phyloP scores from a whole-genome alignment of 1,140 invertebrate species.

The Camponotus pennsylvanicus region DNA sequence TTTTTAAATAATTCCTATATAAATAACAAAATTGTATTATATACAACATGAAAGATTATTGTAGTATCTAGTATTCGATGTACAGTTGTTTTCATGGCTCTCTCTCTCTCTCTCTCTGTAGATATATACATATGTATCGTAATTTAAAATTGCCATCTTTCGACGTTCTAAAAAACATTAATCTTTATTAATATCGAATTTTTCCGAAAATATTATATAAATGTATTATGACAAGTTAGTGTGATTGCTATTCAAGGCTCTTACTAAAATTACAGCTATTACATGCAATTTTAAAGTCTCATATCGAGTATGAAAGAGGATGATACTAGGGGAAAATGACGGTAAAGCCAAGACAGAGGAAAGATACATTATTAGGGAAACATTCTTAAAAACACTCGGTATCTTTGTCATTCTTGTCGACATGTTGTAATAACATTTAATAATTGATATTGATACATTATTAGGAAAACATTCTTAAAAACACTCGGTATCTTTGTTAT shows the following conservation, averaged over 20 bases:
- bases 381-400: neutral
- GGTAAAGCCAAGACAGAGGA: neutral
- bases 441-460: no score
- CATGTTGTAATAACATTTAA: slow-evolving; percentile 1
- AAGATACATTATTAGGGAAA: slow-evolving; percentile 2
- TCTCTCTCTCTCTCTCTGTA: no score
- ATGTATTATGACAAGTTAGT: slow-evolving; percentile 12
- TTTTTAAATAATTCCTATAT: neutral
- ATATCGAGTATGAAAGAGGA: slow-evolving; percentile 19
- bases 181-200: slow-evolving; percentile 39
- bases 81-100: neutral
- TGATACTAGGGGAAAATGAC: neutral
- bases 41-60: neutral
- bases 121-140: neutral
- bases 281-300: slow-evolving; percentile 26
- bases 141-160: slow-evolving; percentile 7
- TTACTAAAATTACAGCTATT: slow-evolving; percentile 24
- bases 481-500: neutral
- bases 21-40: neutral
- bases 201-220: neutral
- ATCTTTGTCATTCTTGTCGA: slow-evolving; percentile 13
- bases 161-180: slow-evolving; percentile 1
- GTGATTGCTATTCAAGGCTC: neutral
- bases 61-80: neutral
- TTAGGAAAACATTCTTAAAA: neutral